Evolutionary conservation across 2,113 vertebrate genomes (phyloP).

Genomic region (Oceanites oceanicus): DNA sequence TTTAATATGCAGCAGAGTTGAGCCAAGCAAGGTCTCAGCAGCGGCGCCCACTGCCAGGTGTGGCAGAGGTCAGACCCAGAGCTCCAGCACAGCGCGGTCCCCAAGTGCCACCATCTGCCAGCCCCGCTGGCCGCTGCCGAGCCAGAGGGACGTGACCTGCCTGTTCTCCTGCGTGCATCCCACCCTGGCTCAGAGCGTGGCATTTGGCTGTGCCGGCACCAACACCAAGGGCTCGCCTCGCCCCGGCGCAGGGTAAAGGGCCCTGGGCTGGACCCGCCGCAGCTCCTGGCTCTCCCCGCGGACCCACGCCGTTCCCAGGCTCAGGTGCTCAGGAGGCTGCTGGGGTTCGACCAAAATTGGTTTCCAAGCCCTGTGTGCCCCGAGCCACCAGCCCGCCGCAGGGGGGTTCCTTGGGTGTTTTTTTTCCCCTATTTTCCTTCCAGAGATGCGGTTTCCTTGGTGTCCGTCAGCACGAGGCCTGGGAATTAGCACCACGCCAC

Average conservation of each 20-base stretch:
- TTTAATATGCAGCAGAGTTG: neutral
- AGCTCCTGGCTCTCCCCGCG: rapidly evolving
- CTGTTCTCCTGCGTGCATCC: neutral
- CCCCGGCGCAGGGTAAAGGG: neutral
- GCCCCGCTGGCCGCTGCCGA: rapidly evolving
- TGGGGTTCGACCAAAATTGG: neutral
- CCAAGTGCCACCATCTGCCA: neutral
- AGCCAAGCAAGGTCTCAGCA: neutral
- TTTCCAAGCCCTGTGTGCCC: neutral
- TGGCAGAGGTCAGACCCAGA: neutral
- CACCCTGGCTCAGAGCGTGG: neutral
- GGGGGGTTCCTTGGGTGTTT: rapidly evolving
- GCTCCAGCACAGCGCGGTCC: neutral
- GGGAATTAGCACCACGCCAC: neutral
- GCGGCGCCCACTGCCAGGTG: neutral
- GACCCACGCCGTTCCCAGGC: neutral
- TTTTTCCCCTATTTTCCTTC: neutral
- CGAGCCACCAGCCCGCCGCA: rapidly evolving
- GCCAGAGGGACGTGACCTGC: neutral
- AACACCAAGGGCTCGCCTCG: rapidly evolving
- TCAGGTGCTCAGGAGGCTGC: neutral
- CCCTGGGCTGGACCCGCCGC: rapidly evolving
- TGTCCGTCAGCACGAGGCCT: neutral
- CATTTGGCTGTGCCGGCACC: neutral
- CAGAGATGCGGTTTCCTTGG: rapidly evolving